phyloP scores from a whole-genome alignment of 1,140 invertebrate species.

The Eriosoma lanigerum region DNA sequence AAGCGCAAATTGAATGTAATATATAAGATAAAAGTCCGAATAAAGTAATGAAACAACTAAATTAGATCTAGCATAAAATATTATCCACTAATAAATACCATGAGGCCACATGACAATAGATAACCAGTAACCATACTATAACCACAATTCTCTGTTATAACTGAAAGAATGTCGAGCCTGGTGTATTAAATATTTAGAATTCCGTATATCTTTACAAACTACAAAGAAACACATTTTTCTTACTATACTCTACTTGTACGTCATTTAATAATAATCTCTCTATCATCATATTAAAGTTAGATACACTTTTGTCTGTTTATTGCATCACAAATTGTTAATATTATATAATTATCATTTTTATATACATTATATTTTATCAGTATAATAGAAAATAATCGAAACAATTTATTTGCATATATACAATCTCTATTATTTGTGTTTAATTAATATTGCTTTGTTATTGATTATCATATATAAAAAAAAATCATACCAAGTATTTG shows the following conservation, averaged over 20 bases:
- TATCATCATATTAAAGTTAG: no score
- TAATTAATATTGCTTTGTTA: no score
- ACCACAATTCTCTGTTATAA: background rate
- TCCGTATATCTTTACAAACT: background rate
- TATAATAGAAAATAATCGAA: no score
- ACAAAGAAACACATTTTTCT: constrained; percentile 7
- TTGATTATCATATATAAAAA: no score
- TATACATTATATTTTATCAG: no score
- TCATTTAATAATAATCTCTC: no score
- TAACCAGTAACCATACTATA: background rate
- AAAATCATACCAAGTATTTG: no score
- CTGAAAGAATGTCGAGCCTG: background rate
- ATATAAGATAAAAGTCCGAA: constrained; percentile 1
- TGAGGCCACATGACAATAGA: background rate
- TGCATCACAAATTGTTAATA: no score
- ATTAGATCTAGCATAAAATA: background rate
- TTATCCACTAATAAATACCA: background rate
- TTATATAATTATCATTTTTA: no score
- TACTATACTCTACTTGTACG: background rate
- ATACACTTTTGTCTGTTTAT: no score
- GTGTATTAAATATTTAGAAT: background rate
- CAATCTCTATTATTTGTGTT: no score
- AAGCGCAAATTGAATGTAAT: background rate
- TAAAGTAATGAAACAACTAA: background rate
- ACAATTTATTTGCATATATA: no score